These are phyloP conservation scores for fruit fly (Drosophila melanogaster) DNA, from an alignment of 1,140 invertebrate species.

Conservation along the genomic window Release_6_plus_ISO1_MT NT_037436.4:16263501-16264000, in stretches of 20 bases:
- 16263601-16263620: no score
- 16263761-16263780: slow-evolving; percentile 8
- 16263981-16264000: slow-evolving; percentile 56
- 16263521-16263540: no score
- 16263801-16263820: slow-evolving; percentile 25
- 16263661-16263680: slow-evolving; percentile 13
- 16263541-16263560: no score
- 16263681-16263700: slow-evolving; percentile 2
- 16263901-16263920: slow-evolving; percentile 43
- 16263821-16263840: slow-evolving; percentile 25
- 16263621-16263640: slow-evolving; percentile 3
- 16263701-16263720: background rate
- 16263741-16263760: slow-evolving; percentile 10
- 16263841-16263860: slow-evolving; percentile 34
- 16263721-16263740: background rate
- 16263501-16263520: no score
- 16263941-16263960: slow-evolving; percentile 46
- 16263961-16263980: slow-evolving; percentile 55
- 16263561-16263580: no score
- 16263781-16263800: slow-evolving; percentile 3
- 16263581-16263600: no score
- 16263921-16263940: slow-evolving; percentile 25
- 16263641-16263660: background rate
- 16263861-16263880: slow-evolving; percentile 22
- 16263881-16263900: slow-evolving; percentile 2